phyloP scores from a whole-genome alignment of 2,888 invertebrate species.

The Caenorhabditis sp. region DNA sequence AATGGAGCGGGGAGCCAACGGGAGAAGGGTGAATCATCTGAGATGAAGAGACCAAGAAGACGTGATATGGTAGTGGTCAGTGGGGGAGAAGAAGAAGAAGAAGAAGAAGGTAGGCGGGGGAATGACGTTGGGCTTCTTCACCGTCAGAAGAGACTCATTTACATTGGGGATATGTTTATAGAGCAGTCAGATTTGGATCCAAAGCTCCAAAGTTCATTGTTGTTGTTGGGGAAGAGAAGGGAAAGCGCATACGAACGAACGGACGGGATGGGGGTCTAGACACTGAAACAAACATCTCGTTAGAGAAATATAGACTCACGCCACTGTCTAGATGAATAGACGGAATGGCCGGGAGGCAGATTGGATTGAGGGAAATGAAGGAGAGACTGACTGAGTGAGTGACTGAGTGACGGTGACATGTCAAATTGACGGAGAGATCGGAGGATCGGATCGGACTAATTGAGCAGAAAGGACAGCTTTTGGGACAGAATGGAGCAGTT shows the following conservation, averaged over 20 bases:
- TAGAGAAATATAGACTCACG: neutral
- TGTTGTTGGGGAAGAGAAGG: neutral
- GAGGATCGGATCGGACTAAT: neutral
- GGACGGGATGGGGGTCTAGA: slow-evolving; percentile 17
- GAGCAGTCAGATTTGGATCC: too few relatives aligned
- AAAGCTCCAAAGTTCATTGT: slow-evolving; percentile 12
- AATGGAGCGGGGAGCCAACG: too few relatives aligned
- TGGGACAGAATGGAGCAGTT: too few relatives aligned
- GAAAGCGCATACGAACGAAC: neutral
- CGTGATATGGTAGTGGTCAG: too few relatives aligned
- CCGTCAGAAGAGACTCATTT: slow-evolving; percentile 8
- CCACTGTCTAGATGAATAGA: neutral
- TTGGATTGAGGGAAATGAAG: neutral
- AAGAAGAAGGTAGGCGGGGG: neutral
- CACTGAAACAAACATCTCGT: neutral
- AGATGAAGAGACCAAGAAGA: neutral
- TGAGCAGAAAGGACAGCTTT: neutral
- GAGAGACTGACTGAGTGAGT: too few relatives aligned
- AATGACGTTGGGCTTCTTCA: neutral
- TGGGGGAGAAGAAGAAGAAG: neutral
- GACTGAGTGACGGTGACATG: neutral
- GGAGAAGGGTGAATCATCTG: slow-evolving; percentile 4
- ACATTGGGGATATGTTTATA: neutral
- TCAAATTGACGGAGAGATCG: neutral
- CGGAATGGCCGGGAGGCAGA: neutral